Base-by-base conservation (phyloP, 2,797 vertebrate genomes). In the Cottoperca gobio region DNA sequence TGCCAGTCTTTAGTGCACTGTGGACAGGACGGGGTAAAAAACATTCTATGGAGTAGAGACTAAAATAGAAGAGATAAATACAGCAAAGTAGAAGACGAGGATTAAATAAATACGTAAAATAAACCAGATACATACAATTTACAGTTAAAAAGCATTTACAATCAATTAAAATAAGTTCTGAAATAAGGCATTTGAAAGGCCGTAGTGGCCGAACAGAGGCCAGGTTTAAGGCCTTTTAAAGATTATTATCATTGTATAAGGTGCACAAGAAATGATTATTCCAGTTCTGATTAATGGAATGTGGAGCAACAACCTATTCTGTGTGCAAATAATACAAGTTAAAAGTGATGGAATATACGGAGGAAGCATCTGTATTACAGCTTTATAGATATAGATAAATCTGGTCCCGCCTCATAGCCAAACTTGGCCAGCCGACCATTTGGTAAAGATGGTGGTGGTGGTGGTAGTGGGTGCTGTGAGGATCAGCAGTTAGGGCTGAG, bases 1-100 rank as follows among this genome's bases (percentile, higher is more conserved):
- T 46, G 78, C 35, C 82, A 60, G 42, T 52, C 63, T 75, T 83
- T 48, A 82, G 79, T 53, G 79, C 65, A 39, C 52, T 61, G 9
- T 8, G 42, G 68, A 46, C 55, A 5, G n/a, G 13, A 13, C 53
- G 70, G 42, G n/a, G n/a, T n/a, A n/a, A n/a, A n/a, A n/a, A n/a
- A n/a, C n/a, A n/a, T n/a, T n/a, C 26, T 26, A 5, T 26, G 26
- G 24, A 26, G 26, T 26, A 5, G 26, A 26, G 26, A 26, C 5
- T 26, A 26, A 26, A 5, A 26, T 26, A n/a, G n/a, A n/a, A 5
- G 26, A 26, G 26, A 26, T 26, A 26, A n/a, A 26, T 26, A 26
- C 26, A 5, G 26, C 26, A 26, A 26, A 26, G 26, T 12, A 48
- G 21, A 23, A 12, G 21, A 48, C 9, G 12, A n/a, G 43, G 17